These are phyloP conservation scores for Eulithis testata DNA, from an alignment of 2,888 invertebrate species.

Conservation along the genomic window DNA sequence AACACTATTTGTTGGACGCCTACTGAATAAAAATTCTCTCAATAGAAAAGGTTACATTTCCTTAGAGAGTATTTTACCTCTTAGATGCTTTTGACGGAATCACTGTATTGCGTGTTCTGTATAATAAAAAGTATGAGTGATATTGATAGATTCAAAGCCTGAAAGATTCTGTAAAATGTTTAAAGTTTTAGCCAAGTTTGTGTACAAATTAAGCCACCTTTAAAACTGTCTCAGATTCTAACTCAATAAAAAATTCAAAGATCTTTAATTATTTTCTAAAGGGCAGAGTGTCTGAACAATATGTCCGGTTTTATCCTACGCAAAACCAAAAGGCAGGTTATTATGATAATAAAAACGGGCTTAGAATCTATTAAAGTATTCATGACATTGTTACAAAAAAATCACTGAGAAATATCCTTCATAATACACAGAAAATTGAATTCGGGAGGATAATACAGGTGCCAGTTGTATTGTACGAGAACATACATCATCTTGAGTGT, in stretches of 20 bases:
- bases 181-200: constrained; percentile 42
- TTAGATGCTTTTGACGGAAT: constrained; percentile 76
- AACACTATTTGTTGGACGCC: constrained; percentile 66
- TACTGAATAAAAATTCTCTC: constrained; percentile 63
- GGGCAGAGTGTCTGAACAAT: constrained; percentile 11
- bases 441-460: constrained; percentile 48
- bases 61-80: constrained; percentile 49
- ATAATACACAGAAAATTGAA: constrained; percentile 54
- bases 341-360: constrained; percentile 1
- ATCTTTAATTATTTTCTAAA: constrained; percentile 28
- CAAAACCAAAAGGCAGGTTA: neutral
- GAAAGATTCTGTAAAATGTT: constrained; percentile 24
- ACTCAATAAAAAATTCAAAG: constrained; percentile 30
- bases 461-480: constrained; percentile 59
- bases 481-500: constrained; percentile 69
- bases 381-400: constrained; percentile 29
- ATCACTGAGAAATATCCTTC: constrained; percentile 35
- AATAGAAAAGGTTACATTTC: constrained; percentile 58
- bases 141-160: constrained; percentile 46
- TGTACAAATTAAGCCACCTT: constrained; percentile 25
- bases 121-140: constrained; percentile 63
- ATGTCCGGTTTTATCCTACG: constrained; percentile 2
- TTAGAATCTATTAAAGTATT: constrained; percentile 27
- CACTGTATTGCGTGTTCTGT: constrained; percentile 71
- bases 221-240: constrained; percentile 21